A percentile compares a stretch with the other conserved stretches of the same genome.
These are phyloP conservation scores for Ancistrus triradiatus DNA, from an alignment of 2,113 vertebrate genomes.

Conservation along the genomic window DNA sequence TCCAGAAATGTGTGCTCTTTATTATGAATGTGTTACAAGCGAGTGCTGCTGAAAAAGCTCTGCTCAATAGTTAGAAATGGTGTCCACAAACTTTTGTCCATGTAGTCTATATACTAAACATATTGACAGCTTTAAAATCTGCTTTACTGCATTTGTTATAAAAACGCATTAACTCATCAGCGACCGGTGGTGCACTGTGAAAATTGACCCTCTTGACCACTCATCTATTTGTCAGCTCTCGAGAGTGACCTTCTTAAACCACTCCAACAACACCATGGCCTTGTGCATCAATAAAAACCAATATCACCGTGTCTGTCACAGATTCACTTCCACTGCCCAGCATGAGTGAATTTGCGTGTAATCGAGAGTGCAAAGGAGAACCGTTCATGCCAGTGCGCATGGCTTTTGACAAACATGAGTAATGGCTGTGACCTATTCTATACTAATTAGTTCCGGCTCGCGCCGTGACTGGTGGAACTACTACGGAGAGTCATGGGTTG, in stretches of 20 bases:
- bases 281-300: constrained; percentile 26
- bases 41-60: too few relatives aligned
- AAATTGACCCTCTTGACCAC: constrained; percentile 11
- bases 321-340: constrained; percentile 2
- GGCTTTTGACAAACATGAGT: constrained; percentile 53
- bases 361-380: neutral
- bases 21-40: too few relatives aligned
- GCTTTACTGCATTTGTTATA: too few relatives aligned
- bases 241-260: constrained; percentile 6
- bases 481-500: constrained; percentile 53
- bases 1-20: too few relatives aligned
- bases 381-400: constrained; percentile 4
- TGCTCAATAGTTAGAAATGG: too few relatives aligned
- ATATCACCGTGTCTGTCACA: constrained; percentile 2
- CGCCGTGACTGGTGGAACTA: constrained; percentile 52
- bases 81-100: too few relatives aligned
- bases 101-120: too few relatives aligned
- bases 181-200: too few relatives aligned
- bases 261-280: constrained; percentile 16
- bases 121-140: too few relatives aligned
- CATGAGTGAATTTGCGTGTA: constrained; percentile 6
- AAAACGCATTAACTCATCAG: too few relatives aligned
- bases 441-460: constrained; percentile 60
- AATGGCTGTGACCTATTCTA: constrained; percentile 52
- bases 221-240: constrained; percentile 9